Evolutionary conservation across 2,797 vertebrate species (phyloP), one percentile per base, ranked within the genome.

Genomic region (Poecilia gillii): DNA sequence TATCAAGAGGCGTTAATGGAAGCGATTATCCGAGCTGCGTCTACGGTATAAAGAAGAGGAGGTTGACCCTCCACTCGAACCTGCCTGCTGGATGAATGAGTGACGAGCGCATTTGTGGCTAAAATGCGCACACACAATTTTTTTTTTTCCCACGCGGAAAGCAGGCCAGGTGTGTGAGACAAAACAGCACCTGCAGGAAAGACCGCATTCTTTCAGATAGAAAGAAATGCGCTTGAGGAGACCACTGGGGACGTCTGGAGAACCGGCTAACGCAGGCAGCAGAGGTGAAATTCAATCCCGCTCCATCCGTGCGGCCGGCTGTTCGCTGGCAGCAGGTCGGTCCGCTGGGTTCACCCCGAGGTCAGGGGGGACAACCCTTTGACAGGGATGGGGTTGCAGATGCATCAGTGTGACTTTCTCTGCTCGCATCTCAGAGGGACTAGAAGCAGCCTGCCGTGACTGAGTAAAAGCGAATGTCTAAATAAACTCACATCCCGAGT

Each of bases 1-100:
- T 94, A 92, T 93, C 88, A 94, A 93, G 91, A 90, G 87, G 83
- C 75, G 82, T 91, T 93, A 92, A 94, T 88, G 81, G 90, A 89
- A 75, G 81, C 88, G 91, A 93, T 94, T 93, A 94, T 88, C 75
- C 55, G 74, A 87, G 84, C 49, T 16, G 85, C 84, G 87, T 90
- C 92, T 94, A 90, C 75, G 79, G 87, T 72, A 83, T 85, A 89
- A 93, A 91, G 86, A 87, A 83, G 86, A 92, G 86, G 93, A 85
- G 36, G 77, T 89, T 91, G 89, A 94, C 91, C 91, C 91, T 90
- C 80, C 14, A 80, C 88, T 86, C 78, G 70, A 57, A 85, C 25
- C 83, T 77, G 82, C 85, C 83, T 85, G 74, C 85, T 62, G 73
- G 70, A 83, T 77, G 80, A 86, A 76, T 39, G 78, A 20, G 39